Evolutionary conservation across 2,113 vertebrate genomes (phyloP).

Genomic region (Poeciliopsis turrubarensis): DNA sequence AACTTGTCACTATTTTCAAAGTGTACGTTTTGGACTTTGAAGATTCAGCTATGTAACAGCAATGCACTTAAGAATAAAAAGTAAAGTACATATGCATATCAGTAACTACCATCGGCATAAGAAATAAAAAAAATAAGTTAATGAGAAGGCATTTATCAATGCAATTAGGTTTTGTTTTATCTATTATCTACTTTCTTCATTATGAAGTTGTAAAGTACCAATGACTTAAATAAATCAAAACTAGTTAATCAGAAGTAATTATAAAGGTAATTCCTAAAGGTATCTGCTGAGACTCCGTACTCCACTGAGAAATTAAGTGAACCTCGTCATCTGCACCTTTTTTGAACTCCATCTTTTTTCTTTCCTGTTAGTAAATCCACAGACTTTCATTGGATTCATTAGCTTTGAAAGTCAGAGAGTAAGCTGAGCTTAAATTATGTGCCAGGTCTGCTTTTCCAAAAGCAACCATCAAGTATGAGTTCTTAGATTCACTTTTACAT

Average conservation of each 20-base stretch:
- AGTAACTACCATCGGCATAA: neutral
- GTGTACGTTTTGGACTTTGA: constrained; percentile 6
- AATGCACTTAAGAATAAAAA: neutral
- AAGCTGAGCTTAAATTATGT: too few species aligned
- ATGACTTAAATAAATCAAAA: neutral
- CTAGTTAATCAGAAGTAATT: neutral
- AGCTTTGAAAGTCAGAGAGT: neutral
- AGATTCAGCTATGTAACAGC: neutral
- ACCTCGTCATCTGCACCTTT: neutral
- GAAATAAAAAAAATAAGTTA: neutral
- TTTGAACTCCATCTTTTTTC: neutral
- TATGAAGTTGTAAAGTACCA: neutral
- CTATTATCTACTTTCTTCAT: neutral
- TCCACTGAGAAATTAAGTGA: neutral
- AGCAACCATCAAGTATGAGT: too few species aligned
- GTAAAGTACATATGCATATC: neutral
- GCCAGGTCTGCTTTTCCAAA: too few species aligned
- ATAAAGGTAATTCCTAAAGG: neutral
- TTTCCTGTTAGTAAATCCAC: neutral
- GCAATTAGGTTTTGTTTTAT: neutral
- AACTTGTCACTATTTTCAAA: constrained; percentile 10
- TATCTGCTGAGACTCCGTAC: neutral
- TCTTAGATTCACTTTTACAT: too few species aligned
- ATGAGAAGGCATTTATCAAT: neutral
- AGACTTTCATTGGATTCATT: neutral